Evolutionary conservation across 2,888 invertebrate species (phyloP), one percentile per base, ranked within the genome.

Genomic region (Bellardia bayeri): DNA sequence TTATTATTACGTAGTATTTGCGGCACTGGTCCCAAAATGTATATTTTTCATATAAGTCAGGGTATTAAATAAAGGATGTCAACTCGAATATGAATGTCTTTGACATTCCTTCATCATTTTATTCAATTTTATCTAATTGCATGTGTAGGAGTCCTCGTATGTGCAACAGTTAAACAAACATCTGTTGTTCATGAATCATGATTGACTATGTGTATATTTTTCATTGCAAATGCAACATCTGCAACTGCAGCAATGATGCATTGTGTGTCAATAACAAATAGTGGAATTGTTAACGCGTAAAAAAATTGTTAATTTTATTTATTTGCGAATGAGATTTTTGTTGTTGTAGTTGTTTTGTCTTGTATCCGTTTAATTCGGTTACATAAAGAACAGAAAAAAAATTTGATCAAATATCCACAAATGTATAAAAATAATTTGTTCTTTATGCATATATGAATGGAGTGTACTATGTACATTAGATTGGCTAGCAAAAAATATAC

Each of bases 301-400:
- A 80, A 86, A 78, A 86, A 74, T 68, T 51, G 16, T 83, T 87
- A 87, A 84, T 83, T 83, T 83, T 87, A 80, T 87, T 87, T 87
- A 71, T 87, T 83, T 80, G 58, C 66, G 42, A 51, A 58, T 71
- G 63, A 45, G 37, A 16, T 68, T 75, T 75, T 74, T 82, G 14
- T 71, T 71, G 45, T 66, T 23, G 9, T 64, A 66, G 56, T 79
- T 79, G 58, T 49, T 63, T 71, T 58, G 30, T 78, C 30, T 75
- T 84, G 76, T 81, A 54, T 87, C 63, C 37, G 51, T 63, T 85
- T 79, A 82, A 80, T 84, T 79, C 30, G 66, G 79, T 84, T 84
- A 84, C 42, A 68, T 71, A 14, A 63, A 69, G 51, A 54, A 58
- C n/a, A 40, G 61, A 61, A 58, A 64, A 66, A 83, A 72, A 30